Base-by-base conservation (phyloP, 2,888 invertebrate genomes). In the Aradus depressus region DNA sequence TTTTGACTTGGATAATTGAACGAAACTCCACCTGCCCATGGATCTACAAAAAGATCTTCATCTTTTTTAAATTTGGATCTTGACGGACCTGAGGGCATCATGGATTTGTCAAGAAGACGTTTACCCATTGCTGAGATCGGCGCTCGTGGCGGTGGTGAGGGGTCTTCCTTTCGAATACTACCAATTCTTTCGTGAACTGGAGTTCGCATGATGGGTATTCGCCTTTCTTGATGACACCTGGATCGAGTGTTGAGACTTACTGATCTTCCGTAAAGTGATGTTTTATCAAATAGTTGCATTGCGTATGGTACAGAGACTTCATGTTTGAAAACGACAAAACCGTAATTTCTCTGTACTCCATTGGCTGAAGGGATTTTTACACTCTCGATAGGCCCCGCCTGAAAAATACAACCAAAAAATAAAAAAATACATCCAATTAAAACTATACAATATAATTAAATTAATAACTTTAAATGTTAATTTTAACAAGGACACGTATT, bases 361-460 rank as follows among this genome's bases (percentile, higher is more conserved):
- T 81, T 80, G 62, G 75, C 75, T 62, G 86, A 85, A 0, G 88
- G 81, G 61, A 90, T 84, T 55, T 72, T 72, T 2, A 87, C 83
- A 63, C 74, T 77, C 63, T 87, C 81, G 47, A 90, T 65, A 1
- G 90, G 90, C 3, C 88, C 90, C 53, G 80, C 84, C 81, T 82
- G 67, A 31, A 68, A 70, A 56, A 55, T 53, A 61, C 42, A 53
- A 54, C 53, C 57, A 52, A 54, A 44, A 34, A 32, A 42, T n/a
- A 42, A 39, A 16, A 14, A 35, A 10, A 28, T 10, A 28, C 8
- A n/a, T 37, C 14, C 14, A 37, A 6, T 37, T 6, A 14, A 6
- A 37, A 37, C 14, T n/a, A 37, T n/a, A 16, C 14, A 37, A 16
- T 16, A 10, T 16, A 37, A 37, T 6, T 6, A 37, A 16, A 37